Base-by-base conservation (phyloP, 2,888 invertebrate species). In the Acronicta leporina region DNA sequence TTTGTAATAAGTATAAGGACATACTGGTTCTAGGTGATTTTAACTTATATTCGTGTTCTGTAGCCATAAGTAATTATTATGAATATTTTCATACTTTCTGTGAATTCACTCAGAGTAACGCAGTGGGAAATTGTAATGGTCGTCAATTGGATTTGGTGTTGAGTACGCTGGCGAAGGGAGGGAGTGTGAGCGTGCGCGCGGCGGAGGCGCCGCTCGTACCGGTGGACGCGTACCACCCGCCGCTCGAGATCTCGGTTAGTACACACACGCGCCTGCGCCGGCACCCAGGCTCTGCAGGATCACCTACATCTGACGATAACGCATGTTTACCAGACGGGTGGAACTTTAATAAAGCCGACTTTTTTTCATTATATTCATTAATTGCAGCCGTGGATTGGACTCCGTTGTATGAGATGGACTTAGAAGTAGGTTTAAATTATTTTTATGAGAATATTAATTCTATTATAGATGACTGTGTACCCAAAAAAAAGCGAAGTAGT, bases 391-490 rank as follows among this genome's bases (percentile, higher is more conserved):
- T 58, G 9, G 54, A 57, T 20, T 63, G 63, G 63, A 43, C 53
- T 14, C 49, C 50, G 0, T 41, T 63, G 5, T 63, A 54, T 15
- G 27, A 52, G 0, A 33, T 56, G 33, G 15, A 56, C 41, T 61
- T 61, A 51, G 61, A 61, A n/a, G 8, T n/a, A 1, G 41, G 55
- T 56, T 62, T 56, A 33, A 44, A 40, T n/a, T 56, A 33, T 53
- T 59, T 44, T 30, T 59, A 59, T 48, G 9, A 53, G 6, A 53
- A 14, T 4, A 35, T 56, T 40, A 48, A 63, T 33, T 48, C 52
- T 2, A 56, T 51, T n/a, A 50, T 69, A 14, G 46, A 68, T 53
- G 46, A 59, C 14, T 70, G 68, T 42, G 72, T 72, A 41, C 70
- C 72, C 4, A 60, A 11, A 50, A 74, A 68, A 54, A 66, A 51